Conservation (phyloP, 2,797 vertebrate genomes). For the Chloroceryle amazona region DNA sequence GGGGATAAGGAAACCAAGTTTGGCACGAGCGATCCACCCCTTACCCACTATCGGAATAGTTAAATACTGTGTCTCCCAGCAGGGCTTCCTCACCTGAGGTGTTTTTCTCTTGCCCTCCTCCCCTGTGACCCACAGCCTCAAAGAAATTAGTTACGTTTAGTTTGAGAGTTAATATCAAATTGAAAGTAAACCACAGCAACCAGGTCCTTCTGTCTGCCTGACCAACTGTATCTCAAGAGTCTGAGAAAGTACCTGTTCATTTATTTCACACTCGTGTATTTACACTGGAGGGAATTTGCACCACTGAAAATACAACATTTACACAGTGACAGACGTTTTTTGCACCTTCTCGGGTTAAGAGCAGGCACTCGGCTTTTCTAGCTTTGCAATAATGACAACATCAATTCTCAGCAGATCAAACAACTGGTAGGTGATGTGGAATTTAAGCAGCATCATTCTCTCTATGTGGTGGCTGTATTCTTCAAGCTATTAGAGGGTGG, state of each 20-base stretch:
- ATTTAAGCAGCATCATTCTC: not conserved
- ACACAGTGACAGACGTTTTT: slow-evolving; percentile 71
- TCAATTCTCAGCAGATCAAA: not conserved
- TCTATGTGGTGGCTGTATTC: not conserved
- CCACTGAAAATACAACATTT: slow-evolving; percentile 64
- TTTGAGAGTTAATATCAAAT: not conserved
- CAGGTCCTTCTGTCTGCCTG: not conserved
- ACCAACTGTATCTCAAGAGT: not conserved
- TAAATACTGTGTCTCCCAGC: not conserved
- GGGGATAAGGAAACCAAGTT: not conserved
- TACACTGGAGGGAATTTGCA: slow-evolving; percentile 53
- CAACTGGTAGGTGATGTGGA: not conserved
- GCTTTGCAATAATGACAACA: not conserved
- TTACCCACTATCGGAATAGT: not conserved
- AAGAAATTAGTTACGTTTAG: not conserved
- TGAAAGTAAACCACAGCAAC: not conserved
- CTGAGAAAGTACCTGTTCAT: slow-evolving; percentile 28
- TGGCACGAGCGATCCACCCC: not conserved
- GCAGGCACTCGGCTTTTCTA: not conserved
- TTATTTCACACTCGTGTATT: slow-evolving; percentile 57
- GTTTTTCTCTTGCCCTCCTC: not conserved
- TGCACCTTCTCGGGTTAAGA: not conserved
- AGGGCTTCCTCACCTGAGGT: not conserved
- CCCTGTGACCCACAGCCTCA: not conserved
- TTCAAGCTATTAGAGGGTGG: not conserved